phyloP scores from a whole-genome alignment of 2,797 vertebrate species.

The Oryzias sinensis region DNA sequence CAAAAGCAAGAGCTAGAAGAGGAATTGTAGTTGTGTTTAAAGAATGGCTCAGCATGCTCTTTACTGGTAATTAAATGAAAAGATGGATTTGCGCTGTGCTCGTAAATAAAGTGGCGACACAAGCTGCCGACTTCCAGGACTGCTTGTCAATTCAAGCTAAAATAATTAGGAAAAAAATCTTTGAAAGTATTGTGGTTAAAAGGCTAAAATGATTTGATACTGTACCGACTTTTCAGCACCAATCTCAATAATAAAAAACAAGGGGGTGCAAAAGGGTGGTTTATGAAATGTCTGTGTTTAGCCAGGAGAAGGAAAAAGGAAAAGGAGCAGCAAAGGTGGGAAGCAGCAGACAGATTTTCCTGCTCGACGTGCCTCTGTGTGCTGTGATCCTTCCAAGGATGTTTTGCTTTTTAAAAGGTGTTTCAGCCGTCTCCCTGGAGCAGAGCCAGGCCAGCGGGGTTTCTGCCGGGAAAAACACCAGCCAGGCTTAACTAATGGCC shows the following conservation, averaged over 20 bases:
- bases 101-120: too few relatives aligned
- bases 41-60: too few relatives aligned
- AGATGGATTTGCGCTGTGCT: too few relatives aligned
- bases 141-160: slow-evolving; percentile 3
- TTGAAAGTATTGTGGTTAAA: slow-evolving; percentile 7
- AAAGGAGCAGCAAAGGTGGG: not conserved
- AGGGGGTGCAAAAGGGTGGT: not conserved
- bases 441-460: slow-evolving; percentile 40
- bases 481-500: slow-evolving; percentile 68
- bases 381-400: slow-evolving; percentile 38
- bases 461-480: slow-evolving; percentile 48
- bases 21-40: too few relatives aligned
- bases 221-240: not conserved
- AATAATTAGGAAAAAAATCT: slow-evolving; percentile 3
- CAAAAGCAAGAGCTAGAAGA: too few relatives aligned
- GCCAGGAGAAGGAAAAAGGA: not conserved
- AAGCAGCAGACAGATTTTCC: slow-evolving; percentile 3
- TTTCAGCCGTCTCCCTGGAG: slow-evolving; percentile 38
- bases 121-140: too few relatives aligned
- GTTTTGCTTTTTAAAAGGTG: slow-evolving; percentile 65
- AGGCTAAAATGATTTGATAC: not conserved
- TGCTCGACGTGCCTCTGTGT: slow-evolving; percentile 22
- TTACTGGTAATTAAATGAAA: too few relatives aligned
- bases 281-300: slow-evolving; percentile 4
- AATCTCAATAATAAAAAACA: not conserved